Conservation (phyloP, 2,888 invertebrate genomes). For the Drosophila seclusa region DNA sequence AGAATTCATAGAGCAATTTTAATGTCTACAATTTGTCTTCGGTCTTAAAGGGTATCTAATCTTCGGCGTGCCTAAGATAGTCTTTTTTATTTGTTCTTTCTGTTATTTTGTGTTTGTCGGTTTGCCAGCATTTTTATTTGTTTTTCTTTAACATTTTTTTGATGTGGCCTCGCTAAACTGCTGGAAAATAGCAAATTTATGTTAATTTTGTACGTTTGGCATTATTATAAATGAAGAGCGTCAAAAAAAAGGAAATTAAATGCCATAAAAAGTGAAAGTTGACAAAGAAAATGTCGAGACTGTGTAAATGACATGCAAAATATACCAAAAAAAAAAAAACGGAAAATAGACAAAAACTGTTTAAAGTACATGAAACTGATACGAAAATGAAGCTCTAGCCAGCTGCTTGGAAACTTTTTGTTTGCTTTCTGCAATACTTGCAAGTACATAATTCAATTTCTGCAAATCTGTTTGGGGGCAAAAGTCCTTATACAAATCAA, state of each 20-base stretch:
- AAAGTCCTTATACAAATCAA: conserved; percentile 70
- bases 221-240: conserved; percentile 71
- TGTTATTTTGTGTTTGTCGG: conserved; percentile 1
- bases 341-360: conserved; percentile 1
- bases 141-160: conserved; percentile 22
- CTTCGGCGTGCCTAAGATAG: neutral
- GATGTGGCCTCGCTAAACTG: conserved; percentile 55
- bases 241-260: conserved; percentile 68
- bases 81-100: neutral
- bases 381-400: neutral
- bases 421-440: conserved; percentile 7
- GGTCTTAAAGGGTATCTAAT: neutral
- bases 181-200: conserved; percentile 76
- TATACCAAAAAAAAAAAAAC: neutral
- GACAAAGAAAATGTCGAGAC: conserved; percentile 50
- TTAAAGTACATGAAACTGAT: conserved; percentile 1
- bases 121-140: conserved; percentile 6
- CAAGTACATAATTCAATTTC: conserved; percentile 48
- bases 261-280: conserved; percentile 66
- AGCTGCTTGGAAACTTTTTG: conserved; percentile 17
- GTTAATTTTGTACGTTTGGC: conserved; percentile 65
- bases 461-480: conserved; percentile 41
- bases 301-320: conserved; percentile 44
- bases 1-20: rapidly evolving
- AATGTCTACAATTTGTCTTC: neutral